Conservation (phyloP, 2,113 vertebrate genomes). For the Empidonax alnorum region DNA sequence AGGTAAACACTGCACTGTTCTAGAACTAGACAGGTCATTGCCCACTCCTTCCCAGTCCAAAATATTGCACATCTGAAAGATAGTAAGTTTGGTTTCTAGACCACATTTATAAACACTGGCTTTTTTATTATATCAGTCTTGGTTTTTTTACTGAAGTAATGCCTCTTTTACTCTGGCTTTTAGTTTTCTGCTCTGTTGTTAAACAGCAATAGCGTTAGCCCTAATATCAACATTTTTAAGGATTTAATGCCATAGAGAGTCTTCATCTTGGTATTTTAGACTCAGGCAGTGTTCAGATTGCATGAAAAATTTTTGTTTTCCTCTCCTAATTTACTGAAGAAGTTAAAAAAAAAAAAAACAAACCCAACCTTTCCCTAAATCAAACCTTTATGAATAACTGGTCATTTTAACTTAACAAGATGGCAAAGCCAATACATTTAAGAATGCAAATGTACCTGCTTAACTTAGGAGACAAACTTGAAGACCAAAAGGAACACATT, state of each 20-base stretch:
- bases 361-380: not conserved
- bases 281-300: not conserved
- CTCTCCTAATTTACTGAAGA: not conserved
- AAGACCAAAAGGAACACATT: not conserved
- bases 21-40: not conserved
- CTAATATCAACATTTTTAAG: not conserved
- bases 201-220: not conserved
- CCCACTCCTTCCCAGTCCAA: not conserved
- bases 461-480: not conserved
- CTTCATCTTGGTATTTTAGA: not conserved
- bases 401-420: not conserved
- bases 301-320: not conserved
- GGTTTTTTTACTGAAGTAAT: fast-evolving
- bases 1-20: not conserved
- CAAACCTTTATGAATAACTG: not conserved
- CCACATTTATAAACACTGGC: not conserved
- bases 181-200: not conserved
- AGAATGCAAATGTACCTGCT: not conserved
- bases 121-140: not conserved
- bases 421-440: not conserved
- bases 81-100: not conserved
- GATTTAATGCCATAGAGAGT: not conserved
- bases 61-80: not conserved
- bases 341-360: not conserved
- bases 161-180: not conserved